phyloP scores from a whole-genome alignment of 2,113 vertebrate genomes.

The cattle (Bos taurus) region ARS-UCD2.0 NC_037352.1:17204001-17204500 shows the following conservation, averaged over 20 bases:
- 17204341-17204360: neutral
- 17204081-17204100: neutral
- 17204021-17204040: neutral
- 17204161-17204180: constrained; percentile 28
- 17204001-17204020: neutral
- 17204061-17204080: neutral
- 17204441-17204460: neutral
- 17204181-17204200: neutral
- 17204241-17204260: neutral
- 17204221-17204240: neutral
- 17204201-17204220: neutral
- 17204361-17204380: neutral
- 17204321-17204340: neutral
- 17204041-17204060: neutral
- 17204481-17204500: neutral
- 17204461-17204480: neutral
- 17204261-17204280: neutral
- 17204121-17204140: neutral
- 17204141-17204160: constrained; percentile 57
- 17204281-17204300: neutral
- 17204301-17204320: neutral
- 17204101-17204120: neutral
- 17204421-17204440: neutral
- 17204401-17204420: neutral
- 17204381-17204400: neutral